Evolutionary conservation across 2,797 vertebrate species (phyloP).

Genomic region (Enteromius paludinosus): DNA sequence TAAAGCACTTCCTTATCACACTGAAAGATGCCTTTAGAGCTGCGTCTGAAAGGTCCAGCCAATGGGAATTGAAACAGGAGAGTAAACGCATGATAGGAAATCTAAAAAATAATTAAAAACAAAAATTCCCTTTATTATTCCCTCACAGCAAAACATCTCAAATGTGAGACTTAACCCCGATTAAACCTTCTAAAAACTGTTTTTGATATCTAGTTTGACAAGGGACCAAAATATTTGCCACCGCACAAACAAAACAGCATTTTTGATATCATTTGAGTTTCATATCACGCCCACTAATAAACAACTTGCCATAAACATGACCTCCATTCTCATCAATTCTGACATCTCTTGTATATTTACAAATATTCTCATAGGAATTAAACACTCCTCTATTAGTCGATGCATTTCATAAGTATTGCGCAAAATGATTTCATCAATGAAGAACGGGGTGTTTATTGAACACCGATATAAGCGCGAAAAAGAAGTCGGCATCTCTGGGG

Average conservation of each 20-base stretch:
- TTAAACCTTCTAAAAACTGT: slow-evolving; percentile 11
- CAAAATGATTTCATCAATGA: slow-evolving; percentile 76
- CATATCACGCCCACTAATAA: slow-evolving; percentile 41
- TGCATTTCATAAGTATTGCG: slow-evolving; percentile 69
- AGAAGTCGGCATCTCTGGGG: slow-evolving; percentile 59
- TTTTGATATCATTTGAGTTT: slow-evolving; percentile 22
- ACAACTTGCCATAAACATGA: slow-evolving; percentile 48
- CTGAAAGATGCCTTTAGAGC: slow-evolving; percentile 42
- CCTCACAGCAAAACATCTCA: neutral
- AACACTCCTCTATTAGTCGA: slow-evolving; percentile 58
- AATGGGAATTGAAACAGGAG: slow-evolving; percentile 17
- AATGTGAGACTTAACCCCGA: neutral
- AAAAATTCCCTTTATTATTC: neutral
- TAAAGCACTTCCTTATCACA: slow-evolving; percentile 39
- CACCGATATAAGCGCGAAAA: slow-evolving; percentile 66
- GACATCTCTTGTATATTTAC: slow-evolving; percentile 55
- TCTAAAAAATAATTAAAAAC: neutral
- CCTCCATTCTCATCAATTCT: slow-evolving; percentile 61
- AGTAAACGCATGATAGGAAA: neutral
- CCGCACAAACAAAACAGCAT: neutral
- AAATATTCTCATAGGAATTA: slow-evolving; percentile 57
- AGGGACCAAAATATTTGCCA: neutral
- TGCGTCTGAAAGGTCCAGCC: slow-evolving; percentile 2
- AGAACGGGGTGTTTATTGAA: slow-evolving; percentile 75
- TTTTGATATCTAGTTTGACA: slow-evolving; percentile 7